These are phyloP conservation scores for Phytoseiulus persimilis DNA, from an alignment of 2,888 invertebrate species.

Conservation along the genomic window DNA sequence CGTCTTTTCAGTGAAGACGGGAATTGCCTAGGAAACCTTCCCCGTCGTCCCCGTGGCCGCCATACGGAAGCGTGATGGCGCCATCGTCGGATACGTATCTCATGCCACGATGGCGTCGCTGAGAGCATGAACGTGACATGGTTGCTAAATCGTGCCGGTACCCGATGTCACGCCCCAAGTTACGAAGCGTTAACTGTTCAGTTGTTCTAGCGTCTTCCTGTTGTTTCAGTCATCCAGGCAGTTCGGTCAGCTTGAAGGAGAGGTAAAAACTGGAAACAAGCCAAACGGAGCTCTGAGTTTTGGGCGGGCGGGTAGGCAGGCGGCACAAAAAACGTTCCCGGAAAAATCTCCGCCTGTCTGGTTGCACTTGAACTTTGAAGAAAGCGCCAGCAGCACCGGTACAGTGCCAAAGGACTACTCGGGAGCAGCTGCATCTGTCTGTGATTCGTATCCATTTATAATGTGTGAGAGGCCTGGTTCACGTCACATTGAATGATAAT, in stretches of 20 bases:
- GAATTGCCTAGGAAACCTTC: no score
- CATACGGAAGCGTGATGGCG: no score
- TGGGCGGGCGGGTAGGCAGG: background rate
- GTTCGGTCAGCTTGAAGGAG: background rate
- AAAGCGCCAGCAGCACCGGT: background rate
- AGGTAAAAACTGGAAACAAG: background rate
- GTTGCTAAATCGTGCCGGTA: background rate
- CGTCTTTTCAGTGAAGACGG: no score
- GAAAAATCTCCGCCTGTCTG: background rate
- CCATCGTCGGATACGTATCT: no score
- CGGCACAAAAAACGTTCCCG: background rate
- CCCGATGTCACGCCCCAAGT: background rate
- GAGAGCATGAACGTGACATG: background rate
- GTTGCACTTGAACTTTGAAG: constrained; percentile 5
- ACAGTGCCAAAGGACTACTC: background rate
- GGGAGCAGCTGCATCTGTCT: background rate
- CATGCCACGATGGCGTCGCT: no score
- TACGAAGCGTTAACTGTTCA: background rate
- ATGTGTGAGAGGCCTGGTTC: background rate
- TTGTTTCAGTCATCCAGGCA: background rate
- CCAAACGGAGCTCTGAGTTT: background rate
- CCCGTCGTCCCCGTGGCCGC: no score
- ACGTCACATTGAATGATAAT: background rate
- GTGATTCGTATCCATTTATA: background rate
- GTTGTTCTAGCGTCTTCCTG: background rate